Conservation (phyloP, 2,888 invertebrate species). For the Steinernema carpocapsae region DNA sequence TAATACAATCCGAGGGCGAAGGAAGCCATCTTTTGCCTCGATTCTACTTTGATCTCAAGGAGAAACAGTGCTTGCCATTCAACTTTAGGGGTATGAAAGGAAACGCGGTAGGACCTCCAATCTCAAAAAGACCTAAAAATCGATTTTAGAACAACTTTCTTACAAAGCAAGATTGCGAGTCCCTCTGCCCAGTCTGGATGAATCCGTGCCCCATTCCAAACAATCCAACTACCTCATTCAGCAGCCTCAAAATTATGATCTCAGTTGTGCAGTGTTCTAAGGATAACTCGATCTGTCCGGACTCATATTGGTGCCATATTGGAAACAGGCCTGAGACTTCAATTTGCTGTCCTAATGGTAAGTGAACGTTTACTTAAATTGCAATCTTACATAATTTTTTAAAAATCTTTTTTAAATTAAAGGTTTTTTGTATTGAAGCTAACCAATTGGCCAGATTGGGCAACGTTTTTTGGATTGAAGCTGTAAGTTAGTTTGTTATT, state of each 20-base stretch:
- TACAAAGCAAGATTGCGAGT: conserved; percentile 53
- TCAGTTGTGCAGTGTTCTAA: conserved; percentile 30
- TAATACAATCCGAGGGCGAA: conserved; percentile 53
- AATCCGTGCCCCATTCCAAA: conserved; percentile 58
- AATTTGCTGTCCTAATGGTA: conserved; percentile 66
- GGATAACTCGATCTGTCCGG: conserved; percentile 52
- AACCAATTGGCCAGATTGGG: too few relatives aligned
- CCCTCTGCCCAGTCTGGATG: conserved; percentile 58
- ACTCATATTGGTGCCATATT: conserved; percentile 64
- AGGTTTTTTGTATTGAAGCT: too few relatives aligned
- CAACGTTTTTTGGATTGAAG: too few relatives aligned
- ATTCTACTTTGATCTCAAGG: conserved; percentile 59
- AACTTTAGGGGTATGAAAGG: conserved; percentile 60
- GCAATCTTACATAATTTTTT: not conserved
- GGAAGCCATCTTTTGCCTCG: conserved; percentile 50
- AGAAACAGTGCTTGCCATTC: conserved; percentile 58
- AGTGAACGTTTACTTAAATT: conserved; percentile 35
- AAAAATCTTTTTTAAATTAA: too few relatives aligned
- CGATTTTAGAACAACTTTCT: conserved; percentile 62
- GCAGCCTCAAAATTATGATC: conserved; percentile 13
- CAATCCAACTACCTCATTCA: conserved; percentile 38
- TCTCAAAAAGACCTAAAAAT: not conserved
- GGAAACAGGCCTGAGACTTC: conserved; percentile 60
- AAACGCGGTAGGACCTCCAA: conserved; percentile 51
- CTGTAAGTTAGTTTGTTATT: too few relatives aligned